These are phyloP conservation scores for Athene noctua DNA, from an alignment of 2,113 vertebrate species.

Conservation along the genomic window DNA sequence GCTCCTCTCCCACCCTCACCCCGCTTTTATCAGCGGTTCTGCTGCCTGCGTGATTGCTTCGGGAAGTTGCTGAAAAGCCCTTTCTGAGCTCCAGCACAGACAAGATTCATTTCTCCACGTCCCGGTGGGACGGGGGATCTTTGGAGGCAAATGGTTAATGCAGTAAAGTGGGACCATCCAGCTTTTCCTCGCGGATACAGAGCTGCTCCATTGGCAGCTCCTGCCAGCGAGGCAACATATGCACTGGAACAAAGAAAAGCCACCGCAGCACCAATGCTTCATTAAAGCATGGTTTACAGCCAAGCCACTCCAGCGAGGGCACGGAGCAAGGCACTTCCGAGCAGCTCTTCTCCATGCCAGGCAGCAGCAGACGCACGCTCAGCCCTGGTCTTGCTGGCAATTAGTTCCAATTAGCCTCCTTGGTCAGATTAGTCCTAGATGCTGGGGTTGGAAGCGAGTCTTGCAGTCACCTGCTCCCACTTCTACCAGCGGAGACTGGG, in stretches of 20 bases:
- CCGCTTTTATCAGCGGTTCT: neutral
- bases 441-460: conserved; percentile 45
- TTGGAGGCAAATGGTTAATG: neutral
- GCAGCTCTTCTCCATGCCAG: conserved; percentile 16
- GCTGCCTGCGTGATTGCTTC: fast-evolving
- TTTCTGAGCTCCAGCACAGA: neutral
- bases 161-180: neutral
- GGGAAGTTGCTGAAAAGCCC: neutral
- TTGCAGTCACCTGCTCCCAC: conserved; percentile 48
- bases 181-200: neutral
- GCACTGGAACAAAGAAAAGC: conserved; percentile 63
- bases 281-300: conserved; percentile 49
- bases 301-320: conserved; percentile 49
- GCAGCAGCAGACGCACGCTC: conserved; percentile 46
- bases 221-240: conserved; percentile 61
- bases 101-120: fast-evolving
- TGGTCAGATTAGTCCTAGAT: conserved; percentile 55
- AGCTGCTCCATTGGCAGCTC: conserved; percentile 41
- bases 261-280: conserved; percentile 46
- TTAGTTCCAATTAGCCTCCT: conserved; percentile 64
- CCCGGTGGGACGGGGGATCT: neutral
- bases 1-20: neutral
- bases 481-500: neutral
- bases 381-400: conserved; percentile 63
- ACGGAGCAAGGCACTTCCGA: conserved; percentile 13